These are phyloP conservation scores for Aphelenchoides bicaudatus DNA, from an alignment of 2,888 invertebrate genomes.

Conservation along the genomic window DNA sequence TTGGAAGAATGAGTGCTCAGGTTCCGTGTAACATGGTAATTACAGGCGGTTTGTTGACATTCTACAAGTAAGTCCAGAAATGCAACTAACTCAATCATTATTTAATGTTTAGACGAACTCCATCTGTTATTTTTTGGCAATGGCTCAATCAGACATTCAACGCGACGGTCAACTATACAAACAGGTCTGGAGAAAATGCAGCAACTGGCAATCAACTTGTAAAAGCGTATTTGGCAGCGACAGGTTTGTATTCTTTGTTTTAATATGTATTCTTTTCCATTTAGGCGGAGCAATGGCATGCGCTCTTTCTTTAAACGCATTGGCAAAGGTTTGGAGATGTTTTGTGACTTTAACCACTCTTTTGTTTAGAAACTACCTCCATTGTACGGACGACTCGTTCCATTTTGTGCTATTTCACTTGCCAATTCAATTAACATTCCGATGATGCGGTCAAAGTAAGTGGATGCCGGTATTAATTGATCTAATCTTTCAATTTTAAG, in stretches of 20 bases:
- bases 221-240: constrained; percentile 35
- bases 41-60: constrained; percentile 71
- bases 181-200: constrained; percentile 69
- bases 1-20: constrained; percentile 96
- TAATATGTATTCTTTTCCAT: constrained; percentile 62
- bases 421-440: constrained; percentile 98
- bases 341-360: too few relatives aligned
- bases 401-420: constrained; percentile 88
- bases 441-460: constrained; percentile 75
- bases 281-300: constrained; percentile 83
- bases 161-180: constrained; percentile 95
- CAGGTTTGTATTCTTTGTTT: too few relatives aligned
- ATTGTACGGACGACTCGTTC: constrained; percentile 80
- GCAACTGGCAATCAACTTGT: constrained; percentile 37
- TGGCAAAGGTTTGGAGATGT: constrained; percentile 66
- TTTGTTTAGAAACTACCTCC: constrained; percentile 70
- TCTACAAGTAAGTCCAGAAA: constrained; percentile 29
- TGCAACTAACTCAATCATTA: background rate
- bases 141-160: constrained; percentile 98
- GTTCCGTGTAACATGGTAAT: constrained; percentile 93
- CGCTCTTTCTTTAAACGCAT: constrained; percentile 79
- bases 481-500: constrained; percentile 35
- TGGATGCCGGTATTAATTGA: background rate
- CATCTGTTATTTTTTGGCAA: constrained; percentile 65
- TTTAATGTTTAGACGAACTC: constrained; percentile 13